Evolutionary conservation across 2,888 invertebrate genomes (phyloP).

Genomic region (Hololepta plana): DNA sequence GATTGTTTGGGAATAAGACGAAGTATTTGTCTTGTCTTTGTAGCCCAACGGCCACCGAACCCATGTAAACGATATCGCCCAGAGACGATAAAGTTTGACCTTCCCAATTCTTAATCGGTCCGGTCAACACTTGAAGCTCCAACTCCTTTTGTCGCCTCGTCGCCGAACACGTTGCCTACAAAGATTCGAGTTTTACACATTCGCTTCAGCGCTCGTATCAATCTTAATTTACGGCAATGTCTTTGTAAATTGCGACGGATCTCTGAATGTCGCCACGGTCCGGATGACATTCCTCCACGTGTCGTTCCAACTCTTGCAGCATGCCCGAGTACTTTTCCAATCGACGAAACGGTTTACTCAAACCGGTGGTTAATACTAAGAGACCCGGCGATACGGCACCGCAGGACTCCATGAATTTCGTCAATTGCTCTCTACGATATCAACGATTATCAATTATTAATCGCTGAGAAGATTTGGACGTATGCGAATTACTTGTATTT

Average conservation of each 20-base stretch:
- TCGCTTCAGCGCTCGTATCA: too few relatives aligned
- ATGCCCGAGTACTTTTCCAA: slow-evolving; percentile 88
- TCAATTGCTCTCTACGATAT: slow-evolving; percentile 52
- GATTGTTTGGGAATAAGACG: slow-evolving; percentile 74
- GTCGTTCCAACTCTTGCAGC: slow-evolving; percentile 87
- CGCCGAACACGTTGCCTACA: slow-evolving; percentile 69
- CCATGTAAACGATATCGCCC: slow-evolving; percentile 84
- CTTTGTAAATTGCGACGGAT: slow-evolving; percentile 85
- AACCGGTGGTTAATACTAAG: slow-evolving; percentile 74
- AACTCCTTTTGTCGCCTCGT: slow-evolving; percentile 86
- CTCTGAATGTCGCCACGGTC: slow-evolving; percentile 95
- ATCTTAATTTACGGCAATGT: slow-evolving; percentile 85
- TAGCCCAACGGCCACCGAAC: slow-evolving; percentile 72
- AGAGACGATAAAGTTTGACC: slow-evolving; percentile 57
- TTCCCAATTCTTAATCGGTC: slow-evolving; percentile 91
- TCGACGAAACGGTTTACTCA: slow-evolving; percentile 89
- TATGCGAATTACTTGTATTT: slow-evolving; percentile 62
- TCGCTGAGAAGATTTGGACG: not conserved
- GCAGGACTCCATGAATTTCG: slow-evolving; percentile 73
- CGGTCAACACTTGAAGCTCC: slow-evolving; percentile 86
- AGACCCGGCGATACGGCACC: slow-evolving; percentile 76
- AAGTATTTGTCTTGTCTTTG: slow-evolving; percentile 81
- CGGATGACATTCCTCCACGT: slow-evolving; percentile 86
- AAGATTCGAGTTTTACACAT: too few relatives aligned
- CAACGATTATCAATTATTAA: slow-evolving; percentile 2